Evolutionary conservation across 1,140 invertebrate species (phyloP).

Genomic region (Centruroides vittatus): DNA sequence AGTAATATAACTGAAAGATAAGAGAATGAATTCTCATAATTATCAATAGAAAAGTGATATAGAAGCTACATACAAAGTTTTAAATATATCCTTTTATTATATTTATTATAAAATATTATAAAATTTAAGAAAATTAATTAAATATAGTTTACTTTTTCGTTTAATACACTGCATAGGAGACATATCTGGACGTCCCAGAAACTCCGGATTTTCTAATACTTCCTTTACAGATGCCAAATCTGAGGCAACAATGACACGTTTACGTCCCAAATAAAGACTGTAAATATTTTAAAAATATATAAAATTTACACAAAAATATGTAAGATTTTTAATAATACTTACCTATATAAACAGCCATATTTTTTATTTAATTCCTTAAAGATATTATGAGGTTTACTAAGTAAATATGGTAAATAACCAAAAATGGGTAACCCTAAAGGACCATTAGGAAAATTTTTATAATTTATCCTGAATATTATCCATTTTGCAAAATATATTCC

Average conservation of each 20-base stretch:
- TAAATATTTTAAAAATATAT: neutral
- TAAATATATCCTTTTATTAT: no score
- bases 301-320: neutral
- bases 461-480: no score
- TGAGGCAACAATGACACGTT: slow-evolving; percentile 5
- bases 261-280: slow-evolving; percentile 6
- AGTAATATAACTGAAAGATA: no score
- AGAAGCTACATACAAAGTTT: no score
- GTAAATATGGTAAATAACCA: slow-evolving; percentile 17
- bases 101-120: no score
- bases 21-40: no score
- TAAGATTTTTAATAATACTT: neutral
- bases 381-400: slow-evolving; percentile 2
- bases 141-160: no score
- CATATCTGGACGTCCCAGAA: slow-evolving; percentile 4
- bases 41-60: no score
- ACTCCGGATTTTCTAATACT: slow-evolving; percentile 4
- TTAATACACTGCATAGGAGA: no score
- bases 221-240: slow-evolving; percentile 13
- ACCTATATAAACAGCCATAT: slow-evolving; percentile 15
- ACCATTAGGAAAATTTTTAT: slow-evolving; percentile 1
- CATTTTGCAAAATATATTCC: no score
- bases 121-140: no score
- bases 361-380: slow-evolving; percentile 12
- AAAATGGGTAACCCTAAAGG: slow-evolving; percentile 13